Evolutionary conservation across 2,113 vertebrate species (phyloP).

Genomic region (Atractosteus spatula): DNA sequence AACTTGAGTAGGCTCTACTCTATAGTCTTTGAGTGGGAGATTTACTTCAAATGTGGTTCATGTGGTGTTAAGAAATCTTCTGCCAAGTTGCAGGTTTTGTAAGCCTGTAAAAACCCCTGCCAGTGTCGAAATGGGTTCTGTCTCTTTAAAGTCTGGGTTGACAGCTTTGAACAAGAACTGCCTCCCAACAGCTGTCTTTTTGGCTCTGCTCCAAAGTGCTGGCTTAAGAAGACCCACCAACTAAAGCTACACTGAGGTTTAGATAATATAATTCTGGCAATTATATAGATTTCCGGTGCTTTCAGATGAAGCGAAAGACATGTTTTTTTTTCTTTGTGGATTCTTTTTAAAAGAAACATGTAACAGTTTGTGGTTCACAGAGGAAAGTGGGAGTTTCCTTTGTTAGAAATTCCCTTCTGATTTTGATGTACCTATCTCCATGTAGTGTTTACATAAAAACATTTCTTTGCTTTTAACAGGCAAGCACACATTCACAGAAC

Average conservation of each 20-base stretch:
- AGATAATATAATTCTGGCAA: slow-evolving; percentile 63
- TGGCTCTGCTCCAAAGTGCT: slow-evolving; percentile 84
- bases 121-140: slow-evolving; percentile 44
- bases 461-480: slow-evolving; percentile 7
- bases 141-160: slow-evolving; percentile 79
- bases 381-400: slow-evolving; percentile 15
- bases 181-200: slow-evolving; percentile 96
- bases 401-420: slow-evolving; percentile 2
- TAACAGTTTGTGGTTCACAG: slow-evolving; percentile 7
- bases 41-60: slow-evolving; percentile 1
- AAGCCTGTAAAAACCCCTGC: slow-evolving; percentile 57
- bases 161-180: slow-evolving; percentile 90
- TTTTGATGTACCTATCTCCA: slow-evolving; percentile 1
- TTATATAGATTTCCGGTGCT: slow-evolving; percentile 70
- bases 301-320: slow-evolving; percentile 29
- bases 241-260: slow-evolving; percentile 70
- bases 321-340: slow-evolving; percentile 17
- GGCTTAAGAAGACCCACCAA: slow-evolving; percentile 81
- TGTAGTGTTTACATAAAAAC: slow-evolving; percentile 13
- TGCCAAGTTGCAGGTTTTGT: slow-evolving; percentile 46
- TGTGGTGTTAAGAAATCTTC: slow-evolving; percentile 45
- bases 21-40: slow-evolving; percentile 19
- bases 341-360: slow-evolving; percentile 15
- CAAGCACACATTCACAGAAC: slow-evolving; percentile 26
- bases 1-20: slow-evolving; percentile 10